Evolutionary conservation across 2,113 vertebrate genomes (phyloP).

Genomic region (Coracopsis vasa): DNA sequence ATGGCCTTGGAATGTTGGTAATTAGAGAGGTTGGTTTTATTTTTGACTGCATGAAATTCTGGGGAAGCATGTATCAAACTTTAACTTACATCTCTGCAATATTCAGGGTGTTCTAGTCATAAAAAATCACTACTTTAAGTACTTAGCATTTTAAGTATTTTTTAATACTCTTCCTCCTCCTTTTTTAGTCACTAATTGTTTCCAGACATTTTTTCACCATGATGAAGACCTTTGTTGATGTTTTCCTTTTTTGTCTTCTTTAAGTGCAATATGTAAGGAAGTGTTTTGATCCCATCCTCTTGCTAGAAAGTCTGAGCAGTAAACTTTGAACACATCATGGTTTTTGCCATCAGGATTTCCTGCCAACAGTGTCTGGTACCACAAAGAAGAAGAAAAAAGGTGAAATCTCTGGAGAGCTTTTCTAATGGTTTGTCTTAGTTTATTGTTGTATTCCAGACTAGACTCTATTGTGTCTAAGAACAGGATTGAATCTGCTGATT

Average conservation of each 20-base stretch:
- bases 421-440: slow-evolving; percentile 39
- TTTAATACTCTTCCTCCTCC: not conserved
- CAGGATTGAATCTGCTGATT: slow-evolving; percentile 41
- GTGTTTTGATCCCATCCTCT: not conserved
- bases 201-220: slow-evolving; percentile 8
- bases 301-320: not conserved
- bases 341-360: slow-evolving; percentile 22
- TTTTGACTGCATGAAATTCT: not conserved
- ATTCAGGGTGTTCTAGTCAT: not conserved
- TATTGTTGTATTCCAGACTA: slow-evolving; percentile 2
- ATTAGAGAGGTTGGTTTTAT: not conserved
- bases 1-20: not conserved
- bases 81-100: not conserved
- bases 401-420: not conserved
- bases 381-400: not conserved
- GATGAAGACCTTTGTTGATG: not conserved
- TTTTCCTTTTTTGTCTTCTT: not conserved
- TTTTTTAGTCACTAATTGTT: slow-evolving; percentile 27
- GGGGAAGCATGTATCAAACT: not conserved
- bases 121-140: not conserved
- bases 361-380: not conserved
- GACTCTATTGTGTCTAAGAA: slow-evolving; percentile 43
- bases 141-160: not conserved
- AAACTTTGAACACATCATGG: not conserved
- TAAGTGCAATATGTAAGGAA: not conserved